Evolutionary conservation across 2,888 invertebrate genomes (phyloP).

Genomic region (Aplocera efformata): DNA sequence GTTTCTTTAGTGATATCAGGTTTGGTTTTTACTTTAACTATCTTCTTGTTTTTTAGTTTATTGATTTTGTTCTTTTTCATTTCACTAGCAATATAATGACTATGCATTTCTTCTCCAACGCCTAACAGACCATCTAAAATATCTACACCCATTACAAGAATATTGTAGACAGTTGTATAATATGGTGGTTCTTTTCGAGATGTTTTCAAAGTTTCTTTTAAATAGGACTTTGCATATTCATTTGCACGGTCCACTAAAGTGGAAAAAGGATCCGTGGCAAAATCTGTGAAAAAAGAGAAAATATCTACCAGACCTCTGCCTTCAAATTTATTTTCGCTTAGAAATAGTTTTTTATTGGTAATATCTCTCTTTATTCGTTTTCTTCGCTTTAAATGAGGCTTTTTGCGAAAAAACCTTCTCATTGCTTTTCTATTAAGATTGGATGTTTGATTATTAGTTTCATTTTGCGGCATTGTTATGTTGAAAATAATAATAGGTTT

Average conservation of each 20-base stretch:
- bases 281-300: constrained; percentile 34
- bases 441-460: constrained; percentile 21
- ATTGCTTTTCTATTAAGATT: constrained; percentile 10
- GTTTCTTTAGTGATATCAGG: constrained; percentile 20
- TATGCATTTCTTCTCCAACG: constrained; percentile 44
- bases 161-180: constrained; percentile 53
- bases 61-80: constrained; percentile 24
- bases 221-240: constrained; percentile 44
- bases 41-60: constrained; percentile 29
- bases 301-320: constrained; percentile 42
- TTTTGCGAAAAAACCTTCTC: constrained; percentile 35
- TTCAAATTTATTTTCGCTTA: constrained; percentile 2
- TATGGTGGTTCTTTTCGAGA: constrained; percentile 44
- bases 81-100: constrained; percentile 31
- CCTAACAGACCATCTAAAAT: constrained; percentile 55
- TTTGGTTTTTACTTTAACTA: constrained; percentile 16
- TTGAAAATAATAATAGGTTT: constrained; percentile 56
- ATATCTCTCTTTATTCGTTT: constrained; percentile 36
- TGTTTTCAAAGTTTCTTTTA: constrained; percentile 44
- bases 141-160: constrained; percentile 56
- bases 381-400: constrained; percentile 36
- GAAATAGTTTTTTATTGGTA: neutral
- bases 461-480: constrained; percentile 32
- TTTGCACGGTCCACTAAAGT: constrained; percentile 39
- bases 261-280: constrained; percentile 40